Evolutionary conservation across 2,797 vertebrate species (phyloP).

Genomic region (Macroramphosus scolopax): DNA sequence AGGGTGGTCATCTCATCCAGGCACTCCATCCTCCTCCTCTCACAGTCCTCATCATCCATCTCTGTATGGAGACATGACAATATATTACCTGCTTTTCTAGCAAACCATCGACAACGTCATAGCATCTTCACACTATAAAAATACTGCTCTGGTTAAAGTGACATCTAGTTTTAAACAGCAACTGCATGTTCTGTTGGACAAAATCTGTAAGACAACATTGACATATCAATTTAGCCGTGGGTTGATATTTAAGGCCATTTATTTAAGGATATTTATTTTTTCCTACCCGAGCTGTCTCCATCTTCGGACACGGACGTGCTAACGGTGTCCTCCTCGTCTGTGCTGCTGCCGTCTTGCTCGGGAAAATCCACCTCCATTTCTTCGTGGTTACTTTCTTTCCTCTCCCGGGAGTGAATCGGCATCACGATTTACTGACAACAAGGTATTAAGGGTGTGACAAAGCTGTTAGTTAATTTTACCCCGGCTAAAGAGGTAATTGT

Average conservation of each 20-base stretch:
- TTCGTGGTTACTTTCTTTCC: constrained; percentile 93
- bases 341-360: constrained; percentile 94
- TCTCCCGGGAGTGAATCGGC: constrained; percentile 94
- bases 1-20: constrained; percentile 99
- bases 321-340: constrained; percentile 95
- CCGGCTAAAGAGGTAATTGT: constrained; percentile 18
- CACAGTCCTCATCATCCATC: constrained; percentile 99
- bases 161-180: no score
- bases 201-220: no score
- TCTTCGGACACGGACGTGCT: constrained; percentile 95
- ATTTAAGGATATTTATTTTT: no score
- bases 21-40: constrained; percentile 97
- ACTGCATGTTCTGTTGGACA: no score
- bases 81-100: no score
- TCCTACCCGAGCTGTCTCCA: constrained; percentile 93
- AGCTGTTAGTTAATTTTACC: not conserved
- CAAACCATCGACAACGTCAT: no score
- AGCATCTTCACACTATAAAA: no score
- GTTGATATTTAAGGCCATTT: constrained; percentile 37
- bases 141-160: no score
- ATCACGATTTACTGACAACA: constrained; percentile 59
- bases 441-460: constrained; percentile 6
- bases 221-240: not conserved
- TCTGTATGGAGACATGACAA: constrained; percentile 76
- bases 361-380: constrained; percentile 98